These are phyloP conservation scores for Sebastes cheni DNA, from an alignment of 2,797 vertebrate species.

Conservation along the genomic window DNA sequence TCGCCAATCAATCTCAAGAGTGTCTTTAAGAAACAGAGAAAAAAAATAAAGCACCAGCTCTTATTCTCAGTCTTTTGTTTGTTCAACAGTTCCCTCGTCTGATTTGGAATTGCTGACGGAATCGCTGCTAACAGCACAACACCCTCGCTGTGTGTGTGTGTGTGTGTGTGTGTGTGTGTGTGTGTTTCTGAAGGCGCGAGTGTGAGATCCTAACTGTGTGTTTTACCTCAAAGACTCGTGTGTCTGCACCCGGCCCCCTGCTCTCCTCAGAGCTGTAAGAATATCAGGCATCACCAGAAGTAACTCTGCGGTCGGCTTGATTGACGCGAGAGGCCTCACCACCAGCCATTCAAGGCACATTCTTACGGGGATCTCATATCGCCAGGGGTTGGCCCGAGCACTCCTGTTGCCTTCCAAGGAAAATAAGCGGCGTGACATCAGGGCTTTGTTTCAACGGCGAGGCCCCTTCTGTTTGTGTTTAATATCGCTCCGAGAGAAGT, in stretches of 20 bases:
- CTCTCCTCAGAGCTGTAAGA: constrained; percentile 58
- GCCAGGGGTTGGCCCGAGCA: constrained; percentile 84
- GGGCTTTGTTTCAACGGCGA: constrained; percentile 88
- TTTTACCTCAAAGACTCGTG: constrained; percentile 57
- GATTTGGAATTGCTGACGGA: constrained; percentile 37
- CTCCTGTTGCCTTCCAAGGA: constrained; percentile 87
- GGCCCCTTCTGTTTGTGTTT: constrained; percentile 93
- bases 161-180: neutral
- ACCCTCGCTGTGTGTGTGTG: constrained; percentile 1
- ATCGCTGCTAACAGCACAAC: constrained; percentile 49
- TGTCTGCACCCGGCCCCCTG: constrained; percentile 19
- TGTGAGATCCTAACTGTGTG: constrained; percentile 40
- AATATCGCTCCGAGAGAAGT: constrained; percentile 81
- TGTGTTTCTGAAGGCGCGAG: neutral
- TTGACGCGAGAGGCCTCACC: constrained; percentile 71
- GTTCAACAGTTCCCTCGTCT: constrained; percentile 51
- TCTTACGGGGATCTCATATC: constrained; percentile 87
- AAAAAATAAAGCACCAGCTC: constrained; percentile 42
- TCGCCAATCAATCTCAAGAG: constrained; percentile 63
- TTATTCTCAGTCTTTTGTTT: constrained; percentile 52
- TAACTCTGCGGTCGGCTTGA: constrained; percentile 69
- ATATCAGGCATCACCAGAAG: constrained; percentile 70
- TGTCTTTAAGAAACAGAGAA: constrained; percentile 33
- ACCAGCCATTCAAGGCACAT: constrained; percentile 78
- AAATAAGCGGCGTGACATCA: constrained; percentile 93